These are phyloP conservation scores for Trochalopteron elliotii DNA, from an alignment of 2,113 vertebrate genomes.

Conservation along the genomic window DNA sequence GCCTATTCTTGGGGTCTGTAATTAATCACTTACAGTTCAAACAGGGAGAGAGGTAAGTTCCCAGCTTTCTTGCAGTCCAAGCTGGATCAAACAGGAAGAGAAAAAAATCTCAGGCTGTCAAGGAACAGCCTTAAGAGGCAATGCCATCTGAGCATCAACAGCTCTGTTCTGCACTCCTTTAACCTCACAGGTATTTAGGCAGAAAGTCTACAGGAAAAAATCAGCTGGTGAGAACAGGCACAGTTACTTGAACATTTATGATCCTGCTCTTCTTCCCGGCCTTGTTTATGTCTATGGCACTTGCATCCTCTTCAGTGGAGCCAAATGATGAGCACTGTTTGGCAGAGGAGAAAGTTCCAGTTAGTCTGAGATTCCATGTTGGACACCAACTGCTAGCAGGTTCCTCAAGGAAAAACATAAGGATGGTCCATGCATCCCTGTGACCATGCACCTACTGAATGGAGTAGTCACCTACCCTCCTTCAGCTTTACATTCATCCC, in stretches of 20 bases:
- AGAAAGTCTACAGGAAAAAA: neutral
- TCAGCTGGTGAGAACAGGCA: neutral
- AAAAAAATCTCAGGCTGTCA: neutral
- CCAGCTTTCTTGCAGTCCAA: neutral
- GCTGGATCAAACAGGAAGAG: neutral
- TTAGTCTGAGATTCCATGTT: neutral
- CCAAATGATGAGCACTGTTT: neutral
- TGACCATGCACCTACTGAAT: neutral
- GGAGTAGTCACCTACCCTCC: neutral
- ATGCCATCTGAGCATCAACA: neutral
- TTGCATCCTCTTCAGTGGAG: neutral
- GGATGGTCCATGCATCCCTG: neutral
- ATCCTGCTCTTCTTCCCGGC: neutral
- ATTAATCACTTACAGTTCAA: constrained; percentile 49
- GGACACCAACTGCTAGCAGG: neutral
- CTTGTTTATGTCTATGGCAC: neutral
- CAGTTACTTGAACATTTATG: neutral
- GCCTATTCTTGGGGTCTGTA: neutral
- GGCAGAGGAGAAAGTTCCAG: neutral
- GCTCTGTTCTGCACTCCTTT: neutral
- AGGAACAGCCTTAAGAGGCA: neutral
- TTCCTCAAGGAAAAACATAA: neutral
- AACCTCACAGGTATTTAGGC: neutral
- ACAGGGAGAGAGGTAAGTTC: neutral
- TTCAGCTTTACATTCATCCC: neutral